phyloP scores from a whole-genome alignment of 2,113 vertebrate species.

The Paramormyrops kingsleyae region DNA sequence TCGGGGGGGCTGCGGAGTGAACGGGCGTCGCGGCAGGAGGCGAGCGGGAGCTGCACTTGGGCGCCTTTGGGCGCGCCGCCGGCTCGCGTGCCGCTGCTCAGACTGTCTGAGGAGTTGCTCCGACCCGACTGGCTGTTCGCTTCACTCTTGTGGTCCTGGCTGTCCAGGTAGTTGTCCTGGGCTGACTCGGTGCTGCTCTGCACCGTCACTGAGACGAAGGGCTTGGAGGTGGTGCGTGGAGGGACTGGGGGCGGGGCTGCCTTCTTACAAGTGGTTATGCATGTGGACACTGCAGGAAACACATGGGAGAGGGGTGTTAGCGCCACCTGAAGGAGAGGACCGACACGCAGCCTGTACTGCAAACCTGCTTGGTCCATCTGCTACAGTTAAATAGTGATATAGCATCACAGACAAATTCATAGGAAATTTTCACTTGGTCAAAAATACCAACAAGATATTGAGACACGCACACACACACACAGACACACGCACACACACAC shows the following conservation, averaged over 20 bases:
- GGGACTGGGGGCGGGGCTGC: slow-evolving; percentile 91
- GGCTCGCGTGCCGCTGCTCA: slow-evolving; percentile 82
- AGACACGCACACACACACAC: neutral
- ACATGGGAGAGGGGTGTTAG: slow-evolving; percentile 6
- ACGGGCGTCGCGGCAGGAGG: slow-evolving; percentile 69
- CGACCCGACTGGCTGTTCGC: slow-evolving; percentile 93
- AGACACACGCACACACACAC: neutral
- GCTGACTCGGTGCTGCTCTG: slow-evolving; percentile 98
- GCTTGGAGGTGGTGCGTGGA: slow-evolving; percentile 93
- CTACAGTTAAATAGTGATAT: neutral
- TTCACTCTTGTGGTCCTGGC: slow-evolving; percentile 88
- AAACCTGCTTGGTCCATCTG: neutral
- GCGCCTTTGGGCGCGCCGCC: slow-evolving; percentile 79
- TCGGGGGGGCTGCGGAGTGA: slow-evolving; percentile 56
- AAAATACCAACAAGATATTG: neutral
- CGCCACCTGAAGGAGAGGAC: neutral
- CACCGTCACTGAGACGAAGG: slow-evolving; percentile 96
- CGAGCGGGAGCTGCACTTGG: slow-evolving; percentile 65
- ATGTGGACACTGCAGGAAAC: slow-evolving; percentile 76
- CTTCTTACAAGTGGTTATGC: slow-evolving; percentile 95
- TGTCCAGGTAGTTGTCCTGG: slow-evolving; percentile 94
- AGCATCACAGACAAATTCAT: neutral
- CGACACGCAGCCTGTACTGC: neutral
- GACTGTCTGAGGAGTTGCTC: slow-evolving; percentile 95
- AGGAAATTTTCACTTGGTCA: neutral